These are phyloP conservation scores for Molossus alvarezi DNA, from an alignment of 2,797 vertebrate species.

Conservation along the genomic window DNA sequence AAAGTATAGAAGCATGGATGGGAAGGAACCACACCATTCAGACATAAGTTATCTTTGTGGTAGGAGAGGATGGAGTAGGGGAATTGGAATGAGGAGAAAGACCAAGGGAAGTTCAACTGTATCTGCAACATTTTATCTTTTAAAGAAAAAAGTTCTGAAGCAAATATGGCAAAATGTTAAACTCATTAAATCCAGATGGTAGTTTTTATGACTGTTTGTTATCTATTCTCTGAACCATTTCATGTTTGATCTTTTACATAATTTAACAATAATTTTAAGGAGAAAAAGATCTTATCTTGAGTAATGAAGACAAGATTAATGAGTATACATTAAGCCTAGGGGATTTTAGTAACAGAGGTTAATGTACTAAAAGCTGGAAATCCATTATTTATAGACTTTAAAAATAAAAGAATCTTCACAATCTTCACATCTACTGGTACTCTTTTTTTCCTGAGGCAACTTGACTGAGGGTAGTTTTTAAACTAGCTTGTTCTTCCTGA, in stretches of 20 bases:
- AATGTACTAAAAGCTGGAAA: conserved; percentile 49
- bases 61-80: background rate
- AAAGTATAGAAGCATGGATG: background rate
- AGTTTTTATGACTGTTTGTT: conserved; percentile 62
- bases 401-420: conserved; percentile 73
- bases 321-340: conserved; percentile 52
- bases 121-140: conserved; percentile 18
- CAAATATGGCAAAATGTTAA: conserved; percentile 69
- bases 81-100: background rate
- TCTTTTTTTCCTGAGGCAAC: conserved; percentile 54
- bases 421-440: conserved; percentile 30
- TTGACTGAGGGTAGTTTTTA: conserved; percentile 18
- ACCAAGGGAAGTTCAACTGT: background rate
- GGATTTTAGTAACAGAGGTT: conserved; percentile 42
- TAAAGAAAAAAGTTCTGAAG: conserved; percentile 65
- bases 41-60: background rate
- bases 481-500: conserved; percentile 31
- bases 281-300: conserved; percentile 7
- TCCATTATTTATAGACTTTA: conserved; percentile 70
- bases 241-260: conserved; percentile 68
- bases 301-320: conserved; percentile 70
- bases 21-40: background rate
- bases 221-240: conserved; percentile 65
- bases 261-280: conserved; percentile 69
- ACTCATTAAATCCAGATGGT: conserved; percentile 72